Base-by-base conservation (phyloP, 2,113 vertebrate genomes). In the Pelecanus crispus region DNA sequence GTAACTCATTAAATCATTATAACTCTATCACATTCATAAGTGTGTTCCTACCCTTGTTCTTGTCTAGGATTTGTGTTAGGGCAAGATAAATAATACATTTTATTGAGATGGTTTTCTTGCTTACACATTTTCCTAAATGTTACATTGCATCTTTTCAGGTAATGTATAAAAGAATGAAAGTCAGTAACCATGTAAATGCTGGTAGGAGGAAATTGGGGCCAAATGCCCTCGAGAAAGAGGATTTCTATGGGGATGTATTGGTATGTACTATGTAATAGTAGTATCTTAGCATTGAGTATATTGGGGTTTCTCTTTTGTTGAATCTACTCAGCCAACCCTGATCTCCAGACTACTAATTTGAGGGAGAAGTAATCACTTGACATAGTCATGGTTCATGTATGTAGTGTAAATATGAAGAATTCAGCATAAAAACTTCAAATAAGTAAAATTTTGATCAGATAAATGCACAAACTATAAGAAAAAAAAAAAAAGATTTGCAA, bases 1-100 rank as follows among this genome's bases (percentile, higher is more conserved):
- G 13, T 50, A 78, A 91, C 55, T 94, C 83, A 81, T 95, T 81
- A 95, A 92, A 91, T 89, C 68, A n/a, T 81, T 74, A 50, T 52
- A 91, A 71, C 10, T 58, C 20, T 77, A 40, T 38, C 42, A 78
- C 36, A 74, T 92, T 78, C 10, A 5, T 68, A 61, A 45, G 17
- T 59, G 34, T 20, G 28, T 56, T 86, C 38, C 16, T 88, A 19
- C 19, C 22, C 32, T 70, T 86, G 58, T 17, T 90, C 65, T 75
- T 79, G 44, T 77, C 29, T 47, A 68, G 17, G 11, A 63, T 81
- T 92, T 53, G 4, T 55, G 36, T 65, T 49, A 92, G 14, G 10
- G 6, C 32, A 79, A 78, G 44, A 56, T 32, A 81, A 71, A 83
- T 42, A 55, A 50, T 36, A 40, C 0, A 1, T 83, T 79, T 56